Conservation (phyloP, 2,888 invertebrate species). For the Tribolium freemani region DNA sequence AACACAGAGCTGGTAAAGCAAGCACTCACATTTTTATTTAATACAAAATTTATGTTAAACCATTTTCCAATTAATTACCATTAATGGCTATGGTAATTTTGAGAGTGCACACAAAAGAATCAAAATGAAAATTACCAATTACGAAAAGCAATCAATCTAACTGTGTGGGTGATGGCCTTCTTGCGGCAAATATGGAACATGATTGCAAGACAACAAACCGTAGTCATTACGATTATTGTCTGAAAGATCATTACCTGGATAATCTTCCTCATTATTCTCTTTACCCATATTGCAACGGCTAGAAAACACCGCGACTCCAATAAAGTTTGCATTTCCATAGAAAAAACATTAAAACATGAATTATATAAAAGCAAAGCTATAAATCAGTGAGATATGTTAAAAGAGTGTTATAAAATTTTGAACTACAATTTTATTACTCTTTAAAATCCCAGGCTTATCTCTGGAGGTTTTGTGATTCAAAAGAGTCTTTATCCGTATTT, state of each 20-base stretch:
- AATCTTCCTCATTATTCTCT: slow-evolving; percentile 31
- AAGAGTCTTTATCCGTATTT: too few relatives aligned
- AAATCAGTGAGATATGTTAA: too few relatives aligned
- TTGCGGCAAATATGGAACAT: slow-evolving; percentile 37
- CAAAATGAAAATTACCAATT: slow-evolving; percentile 18
- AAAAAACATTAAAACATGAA: not conserved
- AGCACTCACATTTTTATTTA: too few relatives aligned
- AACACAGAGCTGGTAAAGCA: too few relatives aligned
- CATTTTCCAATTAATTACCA: slow-evolving; percentile 2
- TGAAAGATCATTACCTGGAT: slow-evolving; percentile 31
- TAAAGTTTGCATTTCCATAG: slow-evolving; percentile 1
- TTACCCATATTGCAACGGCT: not conserved
- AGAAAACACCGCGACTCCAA: not conserved
- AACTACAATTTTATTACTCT: too few relatives aligned
- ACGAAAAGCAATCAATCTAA: slow-evolving; percentile 21
- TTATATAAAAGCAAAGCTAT: too few relatives aligned
- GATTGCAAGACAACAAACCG: slow-evolving; percentile 28
- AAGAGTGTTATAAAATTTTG: too few relatives aligned
- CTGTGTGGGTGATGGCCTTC: slow-evolving; percentile 37
- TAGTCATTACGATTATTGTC: slow-evolving; percentile 33
- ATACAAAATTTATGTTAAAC: not conserved
- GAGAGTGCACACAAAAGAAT: not conserved
- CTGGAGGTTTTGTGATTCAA: too few relatives aligned
- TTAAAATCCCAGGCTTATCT: too few relatives aligned
- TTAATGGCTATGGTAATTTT: not conserved